phyloP scores from a whole-genome alignment of 2,888 invertebrate genomes.

The Apomyelois bistriatella region DNA sequence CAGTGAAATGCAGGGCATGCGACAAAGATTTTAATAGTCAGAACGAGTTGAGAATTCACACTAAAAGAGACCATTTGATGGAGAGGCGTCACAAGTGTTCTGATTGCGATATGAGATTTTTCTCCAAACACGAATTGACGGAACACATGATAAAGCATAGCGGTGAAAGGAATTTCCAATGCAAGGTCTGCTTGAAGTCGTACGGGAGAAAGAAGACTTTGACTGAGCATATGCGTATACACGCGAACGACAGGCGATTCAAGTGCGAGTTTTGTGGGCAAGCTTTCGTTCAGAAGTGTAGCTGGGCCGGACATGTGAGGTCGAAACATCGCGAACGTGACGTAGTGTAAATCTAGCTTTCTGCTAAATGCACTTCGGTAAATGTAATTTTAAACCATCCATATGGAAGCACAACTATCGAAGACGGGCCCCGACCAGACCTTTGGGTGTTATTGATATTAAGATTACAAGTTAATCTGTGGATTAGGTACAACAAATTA shows the following conservation, averaged over 20 bases:
- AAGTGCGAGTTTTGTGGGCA: conserved; percentile 36
- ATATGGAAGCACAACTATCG: too few species aligned
- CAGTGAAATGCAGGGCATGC: conserved; percentile 47
- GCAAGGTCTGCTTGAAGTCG: conserved; percentile 41
- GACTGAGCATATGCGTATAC: conserved; percentile 44
- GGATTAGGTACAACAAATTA: too few species aligned
- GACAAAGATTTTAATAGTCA: conserved; percentile 42
- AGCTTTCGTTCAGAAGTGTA: conserved; percentile 39
- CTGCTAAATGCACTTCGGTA: too few species aligned
- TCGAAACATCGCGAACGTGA: conserved; percentile 34
- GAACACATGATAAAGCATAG: conserved; percentile 41
- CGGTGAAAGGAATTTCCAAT: conserved; percentile 37
- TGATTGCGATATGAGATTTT: conserved; percentile 49
- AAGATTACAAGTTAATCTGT: too few species aligned
- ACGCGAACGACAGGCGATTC: conserved; percentile 36
- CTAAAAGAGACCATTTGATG: conserved; percentile 51
- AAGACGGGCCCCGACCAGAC: too few species aligned
- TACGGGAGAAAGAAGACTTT: conserved; percentile 38
- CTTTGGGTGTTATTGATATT: too few species aligned
- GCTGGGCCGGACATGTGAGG: conserved; percentile 34
- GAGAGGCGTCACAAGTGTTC: conserved; percentile 48
- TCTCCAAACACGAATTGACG: conserved; percentile 36
- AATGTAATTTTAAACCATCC: too few species aligned
- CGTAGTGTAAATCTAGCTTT: conserved; percentile 14
- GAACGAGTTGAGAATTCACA: conserved; percentile 42